Conservation (phyloP, 2,888 invertebrate genomes). For the Tupiocoris notatus region DNA sequence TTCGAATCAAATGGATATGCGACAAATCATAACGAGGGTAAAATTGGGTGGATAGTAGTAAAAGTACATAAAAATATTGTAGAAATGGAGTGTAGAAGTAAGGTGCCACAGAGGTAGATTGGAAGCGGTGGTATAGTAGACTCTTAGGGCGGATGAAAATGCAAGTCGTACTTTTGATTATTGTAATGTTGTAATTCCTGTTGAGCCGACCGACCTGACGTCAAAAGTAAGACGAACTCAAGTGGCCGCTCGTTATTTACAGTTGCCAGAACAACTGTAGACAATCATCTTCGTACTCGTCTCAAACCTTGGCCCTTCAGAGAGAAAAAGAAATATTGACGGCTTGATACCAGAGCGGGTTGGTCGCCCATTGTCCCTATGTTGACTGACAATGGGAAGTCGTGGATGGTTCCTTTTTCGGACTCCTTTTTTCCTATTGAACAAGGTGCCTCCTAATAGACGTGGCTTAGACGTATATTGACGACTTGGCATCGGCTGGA, state of each 20-base stretch:
- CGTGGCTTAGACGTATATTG: constrained; percentile 14
- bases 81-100: too few relatives aligned
- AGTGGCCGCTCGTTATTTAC: constrained; percentile 42
- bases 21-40: too few relatives aligned
- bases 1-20: too few relatives aligned
- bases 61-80: too few relatives aligned
- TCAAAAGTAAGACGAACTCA: constrained; percentile 28
- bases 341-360: constrained; percentile 37
- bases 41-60: too few relatives aligned
- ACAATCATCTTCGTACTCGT: neutral
- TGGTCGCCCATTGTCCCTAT: constrained; percentile 29
- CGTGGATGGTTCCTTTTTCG: constrained; percentile 25
- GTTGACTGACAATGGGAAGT: constrained; percentile 39
- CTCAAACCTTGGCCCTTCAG: neutral
- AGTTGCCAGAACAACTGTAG: constrained; percentile 41
- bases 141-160: too few relatives aligned
- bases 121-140: too few relatives aligned
- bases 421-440: neutral
- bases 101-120: too few relatives aligned
- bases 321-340: constrained; percentile 37
- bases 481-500: constrained; percentile 2
- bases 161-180: too few relatives aligned
- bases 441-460: constrained; percentile 33
- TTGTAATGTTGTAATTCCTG: neutral
- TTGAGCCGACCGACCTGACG: neutral